phyloP scores from a whole-genome alignment of 2,797 vertebrate genomes.

The Lophius americanus region DNA sequence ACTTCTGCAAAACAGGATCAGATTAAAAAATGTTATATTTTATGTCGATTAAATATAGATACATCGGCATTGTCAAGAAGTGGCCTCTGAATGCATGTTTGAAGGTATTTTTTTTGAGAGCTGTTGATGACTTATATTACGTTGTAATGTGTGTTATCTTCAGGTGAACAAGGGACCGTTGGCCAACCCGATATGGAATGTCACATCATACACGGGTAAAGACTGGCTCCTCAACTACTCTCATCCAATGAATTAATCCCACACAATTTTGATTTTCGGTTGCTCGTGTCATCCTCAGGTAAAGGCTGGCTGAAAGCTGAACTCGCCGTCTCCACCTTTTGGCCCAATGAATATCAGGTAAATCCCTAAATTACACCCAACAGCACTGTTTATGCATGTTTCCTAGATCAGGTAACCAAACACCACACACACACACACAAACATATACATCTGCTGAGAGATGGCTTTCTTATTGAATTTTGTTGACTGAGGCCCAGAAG shows the following conservation, averaged over 20 bases:
- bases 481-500: constrained; percentile 77
- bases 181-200: constrained; percentile 98
- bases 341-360: constrained; percentile 99
- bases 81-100: neutral
- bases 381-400: neutral
- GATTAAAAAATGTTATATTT: neutral
- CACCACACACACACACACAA: constrained; percentile 19
- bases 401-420: constrained; percentile 8
- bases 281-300: constrained; percentile 60
- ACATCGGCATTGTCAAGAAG: neutral
- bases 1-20: neutral
- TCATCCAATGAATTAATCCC: constrained; percentile 38
- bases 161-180: constrained; percentile 94
- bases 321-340: constrained; percentile 98
- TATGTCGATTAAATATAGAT: neutral
- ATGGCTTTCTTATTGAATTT: constrained; percentile 70
- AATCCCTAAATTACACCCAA: constrained; percentile 3
- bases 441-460: constrained; percentile 46
- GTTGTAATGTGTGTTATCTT: constrained; percentile 25
- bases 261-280: neutral
- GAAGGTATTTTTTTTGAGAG: neutral
- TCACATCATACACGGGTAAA: constrained; percentile 91
- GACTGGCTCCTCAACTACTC: constrained; percentile 82
- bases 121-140: neutral
- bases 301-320: constrained; percentile 95